phyloP scores from a whole-genome alignment of 2,888 invertebrate genomes.

The Drosophila stalkeri region DNA sequence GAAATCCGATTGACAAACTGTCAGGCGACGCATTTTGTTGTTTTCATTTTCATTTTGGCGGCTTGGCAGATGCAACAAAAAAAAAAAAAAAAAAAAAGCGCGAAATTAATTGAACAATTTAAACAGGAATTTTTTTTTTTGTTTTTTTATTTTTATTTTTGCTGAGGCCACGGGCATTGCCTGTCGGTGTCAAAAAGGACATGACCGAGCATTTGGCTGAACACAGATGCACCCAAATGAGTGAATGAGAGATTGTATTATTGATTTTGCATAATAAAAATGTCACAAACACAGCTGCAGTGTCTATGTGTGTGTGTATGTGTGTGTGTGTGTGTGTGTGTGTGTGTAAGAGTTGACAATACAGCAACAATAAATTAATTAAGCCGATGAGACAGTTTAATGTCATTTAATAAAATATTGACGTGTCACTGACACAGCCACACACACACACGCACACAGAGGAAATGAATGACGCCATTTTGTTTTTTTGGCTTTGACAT shows the following conservation, averaged over 20 bases:
- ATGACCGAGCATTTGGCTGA: conserved; percentile 75
- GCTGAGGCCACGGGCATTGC: conserved; percentile 31
- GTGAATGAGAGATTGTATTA: conserved; percentile 77
- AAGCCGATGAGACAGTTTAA: conserved; percentile 85
- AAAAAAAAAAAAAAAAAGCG: conserved; percentile 48
- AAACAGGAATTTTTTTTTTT: conserved; percentile 45
- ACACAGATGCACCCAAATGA: conserved; percentile 45
- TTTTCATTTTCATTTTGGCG: conserved; percentile 52
- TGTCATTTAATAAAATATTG: conserved; percentile 85
- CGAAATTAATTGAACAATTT: conserved; percentile 80
- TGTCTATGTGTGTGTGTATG: conserved; percentile 5
- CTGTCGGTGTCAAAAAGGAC: conserved; percentile 82
- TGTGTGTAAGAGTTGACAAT: conserved; percentile 62
- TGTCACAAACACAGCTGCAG: conserved; percentile 71
- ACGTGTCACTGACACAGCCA: conserved; percentile 79
- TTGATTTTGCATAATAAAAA: conserved; percentile 84
- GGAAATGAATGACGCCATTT: conserved; percentile 64
- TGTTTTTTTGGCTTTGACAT: conserved; percentile 73
- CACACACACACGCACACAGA: conserved; percentile 23
- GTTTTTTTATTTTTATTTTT: conserved; percentile 14
- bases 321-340: conserved; percentile 40
- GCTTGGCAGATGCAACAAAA: conserved; percentile 32
- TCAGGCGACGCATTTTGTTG: conserved; percentile 69
- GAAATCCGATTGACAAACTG: conserved; percentile 78
- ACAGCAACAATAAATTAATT: conserved; percentile 85